Percentiles rank a stretch among this genome's conserved stretches.
phyloP scores from a whole-genome alignment of 2,113 vertebrate species.

The Colistium nudipinnis region DNA sequence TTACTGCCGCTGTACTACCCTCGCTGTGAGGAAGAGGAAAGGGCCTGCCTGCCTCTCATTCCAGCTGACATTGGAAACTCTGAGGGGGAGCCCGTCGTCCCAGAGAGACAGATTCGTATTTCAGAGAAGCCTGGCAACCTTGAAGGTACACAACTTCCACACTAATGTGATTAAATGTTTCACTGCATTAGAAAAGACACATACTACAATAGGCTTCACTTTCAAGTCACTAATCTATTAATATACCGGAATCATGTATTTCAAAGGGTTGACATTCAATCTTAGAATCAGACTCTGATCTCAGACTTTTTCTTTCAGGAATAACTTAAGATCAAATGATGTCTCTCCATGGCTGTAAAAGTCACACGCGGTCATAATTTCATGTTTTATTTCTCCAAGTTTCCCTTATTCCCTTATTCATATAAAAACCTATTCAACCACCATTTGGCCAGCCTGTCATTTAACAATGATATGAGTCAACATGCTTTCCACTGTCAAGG shows the following conservation, averaged over 20 bases:
- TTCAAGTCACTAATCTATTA: neutral
- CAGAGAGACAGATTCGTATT: constrained; percentile 95
- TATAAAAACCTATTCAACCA: neutral
- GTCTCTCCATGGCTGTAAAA: neutral
- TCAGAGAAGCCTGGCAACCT: constrained; percentile 90
- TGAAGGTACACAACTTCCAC: constrained; percentile 82
- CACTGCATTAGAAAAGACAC: neutral
- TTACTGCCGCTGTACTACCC: constrained; percentile 95
- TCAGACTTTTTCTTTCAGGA: neutral
- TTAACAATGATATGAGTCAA: neutral
- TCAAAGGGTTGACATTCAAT: neutral
- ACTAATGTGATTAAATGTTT: neutral
- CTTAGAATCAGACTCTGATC: constrained; percentile 1
- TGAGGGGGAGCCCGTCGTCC: constrained; percentile 94
- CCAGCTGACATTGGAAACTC: constrained; percentile 96
- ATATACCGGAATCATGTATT: neutral
- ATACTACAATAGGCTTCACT: neutral
- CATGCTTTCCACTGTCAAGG: neutral
- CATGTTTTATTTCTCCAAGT: neutral
- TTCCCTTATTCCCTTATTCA: too few relatives aligned
- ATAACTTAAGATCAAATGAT: neutral
- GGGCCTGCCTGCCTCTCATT: constrained; percentile 83
- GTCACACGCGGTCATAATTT: neutral
- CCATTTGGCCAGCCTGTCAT: neutral
- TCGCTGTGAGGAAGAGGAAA: constrained; percentile 90